phyloP scores from a whole-genome alignment of 2,113 vertebrate species.

The Myrmophylax atrothorax region DNA sequence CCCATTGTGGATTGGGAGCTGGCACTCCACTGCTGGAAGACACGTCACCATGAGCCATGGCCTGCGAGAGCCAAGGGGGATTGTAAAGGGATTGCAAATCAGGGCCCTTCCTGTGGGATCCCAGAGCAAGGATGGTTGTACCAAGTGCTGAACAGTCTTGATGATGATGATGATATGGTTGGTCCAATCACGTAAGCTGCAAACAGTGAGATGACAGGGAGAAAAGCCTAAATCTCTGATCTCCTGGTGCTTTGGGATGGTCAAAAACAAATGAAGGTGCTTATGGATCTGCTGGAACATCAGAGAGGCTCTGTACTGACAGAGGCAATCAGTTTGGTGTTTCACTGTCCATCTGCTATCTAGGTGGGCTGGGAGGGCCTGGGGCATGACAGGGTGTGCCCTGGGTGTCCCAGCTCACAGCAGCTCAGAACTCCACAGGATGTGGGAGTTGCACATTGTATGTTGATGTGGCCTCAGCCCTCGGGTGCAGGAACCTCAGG shows the following conservation, averaged over 20 bases:
- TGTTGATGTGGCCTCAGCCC: neutral
- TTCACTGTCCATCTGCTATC: fast-evolving
- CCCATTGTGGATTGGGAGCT: neutral
- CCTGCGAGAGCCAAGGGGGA: neutral
- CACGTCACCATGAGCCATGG: fast-evolving
- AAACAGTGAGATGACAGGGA: neutral
- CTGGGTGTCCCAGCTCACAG: neutral
- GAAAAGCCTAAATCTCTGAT: neutral
- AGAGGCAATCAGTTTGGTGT: neutral
- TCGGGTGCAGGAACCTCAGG: neutral
- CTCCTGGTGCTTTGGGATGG: neutral
- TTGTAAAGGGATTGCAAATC: neutral
- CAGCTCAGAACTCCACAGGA: neutral
- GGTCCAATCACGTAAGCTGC: neutral
- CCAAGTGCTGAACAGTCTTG: neutral
- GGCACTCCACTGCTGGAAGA: neutral
- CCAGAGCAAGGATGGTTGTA: neutral
- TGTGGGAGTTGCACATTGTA: neutral
- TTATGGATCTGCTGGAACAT: neutral
- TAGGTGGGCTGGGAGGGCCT: neutral
- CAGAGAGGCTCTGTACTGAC: neutral
- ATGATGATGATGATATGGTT: neutral
- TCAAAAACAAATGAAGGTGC: neutral
- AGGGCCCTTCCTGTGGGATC: neutral
- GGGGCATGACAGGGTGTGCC: fast-evolving